A percentile compares a stretch with the other conserved stretches of the same genome.
These are phyloP conservation scores for Neria commutata DNA, from an alignment of 2,888 invertebrate genomes.

Conservation along the genomic window DNA sequence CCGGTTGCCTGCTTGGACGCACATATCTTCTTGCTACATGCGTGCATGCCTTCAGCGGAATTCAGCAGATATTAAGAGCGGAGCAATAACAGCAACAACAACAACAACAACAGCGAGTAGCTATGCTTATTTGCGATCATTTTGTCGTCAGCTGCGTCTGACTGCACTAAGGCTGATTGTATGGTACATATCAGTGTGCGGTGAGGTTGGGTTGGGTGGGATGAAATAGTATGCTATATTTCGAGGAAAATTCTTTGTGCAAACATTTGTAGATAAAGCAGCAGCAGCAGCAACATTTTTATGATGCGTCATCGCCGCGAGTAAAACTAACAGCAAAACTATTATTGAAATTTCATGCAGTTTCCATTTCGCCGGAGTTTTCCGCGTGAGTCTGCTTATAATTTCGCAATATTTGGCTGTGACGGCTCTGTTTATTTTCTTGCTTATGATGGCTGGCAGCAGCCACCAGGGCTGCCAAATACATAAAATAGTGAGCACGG, in stretches of 20 bases:
- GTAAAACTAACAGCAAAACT: slow-evolving; percentile 7
- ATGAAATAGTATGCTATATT: too few species aligned
- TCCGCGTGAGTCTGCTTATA: not conserved
- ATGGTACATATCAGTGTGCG: too few species aligned
- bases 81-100: not conserved
- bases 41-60: not conserved
- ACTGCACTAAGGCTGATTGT: too few species aligned
- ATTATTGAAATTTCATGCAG: slow-evolving; percentile 9
- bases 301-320: slow-evolving; percentile 12
- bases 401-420: not conserved
- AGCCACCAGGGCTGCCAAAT: too few species aligned
- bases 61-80: not conserved
- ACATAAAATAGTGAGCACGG: too few species aligned
- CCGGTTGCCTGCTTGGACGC: too few species aligned
- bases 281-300: not conserved
- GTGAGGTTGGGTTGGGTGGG: too few species aligned
- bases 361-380: not conserved
- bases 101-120: slow-evolving; percentile 1
- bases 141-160: too few species aligned
- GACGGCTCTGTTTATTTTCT: not conserved
- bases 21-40: not conserved
- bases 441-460: too few species aligned
- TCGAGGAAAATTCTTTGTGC: not conserved
- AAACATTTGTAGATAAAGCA: not conserved
- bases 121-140: too few species aligned